Evolutionary conservation across 2,113 vertebrate species (phyloP).

Genomic region (Tragelaphus scriptus): DNA sequence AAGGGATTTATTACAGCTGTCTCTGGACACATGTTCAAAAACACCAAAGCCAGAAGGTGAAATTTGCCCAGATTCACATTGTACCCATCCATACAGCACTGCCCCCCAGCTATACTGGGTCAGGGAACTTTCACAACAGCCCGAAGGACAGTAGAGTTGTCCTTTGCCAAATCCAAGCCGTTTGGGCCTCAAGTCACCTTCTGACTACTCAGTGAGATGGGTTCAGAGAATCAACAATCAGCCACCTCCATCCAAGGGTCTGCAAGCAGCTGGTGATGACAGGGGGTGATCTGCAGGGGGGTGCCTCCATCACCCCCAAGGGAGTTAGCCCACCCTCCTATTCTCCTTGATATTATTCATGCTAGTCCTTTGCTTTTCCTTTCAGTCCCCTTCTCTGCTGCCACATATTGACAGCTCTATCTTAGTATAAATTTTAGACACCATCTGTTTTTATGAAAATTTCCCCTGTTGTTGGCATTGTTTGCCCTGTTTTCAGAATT

Average conservation of each 20-base stretch:
- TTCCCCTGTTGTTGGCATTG: neutral
- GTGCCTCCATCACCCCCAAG: too few relatives aligned
- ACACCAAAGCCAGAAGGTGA: neutral
- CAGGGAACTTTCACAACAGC: neutral
- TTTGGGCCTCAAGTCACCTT: neutral
- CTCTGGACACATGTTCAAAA: constrained; percentile 28
- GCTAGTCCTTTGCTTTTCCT: neutral
- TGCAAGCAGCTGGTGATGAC: rapidly evolving
- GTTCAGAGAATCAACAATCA: neutral
- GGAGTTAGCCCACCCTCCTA: too few relatives aligned
- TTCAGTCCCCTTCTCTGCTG: neutral
- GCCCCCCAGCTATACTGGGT: neutral
- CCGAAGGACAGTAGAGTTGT: neutral
- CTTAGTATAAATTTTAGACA: neutral
- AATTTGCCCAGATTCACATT: neutral
- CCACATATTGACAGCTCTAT: neutral
- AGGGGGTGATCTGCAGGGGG: neutral
- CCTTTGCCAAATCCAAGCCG: neutral
- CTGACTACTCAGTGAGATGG: neutral
- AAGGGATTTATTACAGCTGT: neutral
- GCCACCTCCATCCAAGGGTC: neutral
- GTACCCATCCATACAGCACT: neutral
- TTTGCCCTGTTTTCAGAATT: neutral
- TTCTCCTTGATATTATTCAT: neutral
- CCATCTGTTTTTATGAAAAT: neutral